Conservation (phyloP, 1,140 invertebrate species). For the Nasonia vitripennis region DNA sequence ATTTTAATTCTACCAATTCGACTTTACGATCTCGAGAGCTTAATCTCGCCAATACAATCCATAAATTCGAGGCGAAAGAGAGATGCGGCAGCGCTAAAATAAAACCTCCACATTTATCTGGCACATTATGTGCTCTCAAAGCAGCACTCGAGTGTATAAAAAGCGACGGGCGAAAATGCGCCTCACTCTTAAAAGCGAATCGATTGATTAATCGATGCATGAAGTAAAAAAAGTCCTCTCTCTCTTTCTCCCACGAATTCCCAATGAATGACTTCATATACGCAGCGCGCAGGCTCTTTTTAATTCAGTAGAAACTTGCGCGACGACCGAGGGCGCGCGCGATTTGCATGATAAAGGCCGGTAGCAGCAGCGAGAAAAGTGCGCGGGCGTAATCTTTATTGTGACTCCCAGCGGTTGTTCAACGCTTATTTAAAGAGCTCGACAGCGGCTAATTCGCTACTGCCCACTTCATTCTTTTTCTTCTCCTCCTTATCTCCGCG, state of each 20-base stretch:
- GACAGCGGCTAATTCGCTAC: not conserved
- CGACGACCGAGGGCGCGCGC: not conserved
- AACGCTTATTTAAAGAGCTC: not conserved
- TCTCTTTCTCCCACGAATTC: not conserved
- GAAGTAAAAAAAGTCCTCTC: not conserved
- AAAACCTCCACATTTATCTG: not conserved
- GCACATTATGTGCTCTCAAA: not conserved
- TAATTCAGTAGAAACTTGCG: not conserved
- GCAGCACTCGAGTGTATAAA: not conserved
- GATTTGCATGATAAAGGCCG: conserved; percentile 39
- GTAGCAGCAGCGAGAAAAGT: not conserved
- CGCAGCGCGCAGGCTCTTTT: not conserved
- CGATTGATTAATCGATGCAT: not conserved
- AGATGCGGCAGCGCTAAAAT: not conserved
- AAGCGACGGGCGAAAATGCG: not conserved
- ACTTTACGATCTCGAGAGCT: not conserved
- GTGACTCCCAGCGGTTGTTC: not conserved
- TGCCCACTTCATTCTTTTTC: not conserved
- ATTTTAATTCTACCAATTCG: too few relatives aligned
- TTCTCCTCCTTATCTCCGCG: not conserved
- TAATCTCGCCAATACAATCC: not conserved
- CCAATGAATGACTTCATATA: not conserved
- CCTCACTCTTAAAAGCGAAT: not conserved
- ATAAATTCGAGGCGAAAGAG: not conserved
- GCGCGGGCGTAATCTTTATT: conserved; percentile 14